Evolutionary conservation across 2,113 vertebrate species (phyloP), one percentile per base, ranked within the genome.

Genomic region (Brienomyrus longianalis): DNA sequence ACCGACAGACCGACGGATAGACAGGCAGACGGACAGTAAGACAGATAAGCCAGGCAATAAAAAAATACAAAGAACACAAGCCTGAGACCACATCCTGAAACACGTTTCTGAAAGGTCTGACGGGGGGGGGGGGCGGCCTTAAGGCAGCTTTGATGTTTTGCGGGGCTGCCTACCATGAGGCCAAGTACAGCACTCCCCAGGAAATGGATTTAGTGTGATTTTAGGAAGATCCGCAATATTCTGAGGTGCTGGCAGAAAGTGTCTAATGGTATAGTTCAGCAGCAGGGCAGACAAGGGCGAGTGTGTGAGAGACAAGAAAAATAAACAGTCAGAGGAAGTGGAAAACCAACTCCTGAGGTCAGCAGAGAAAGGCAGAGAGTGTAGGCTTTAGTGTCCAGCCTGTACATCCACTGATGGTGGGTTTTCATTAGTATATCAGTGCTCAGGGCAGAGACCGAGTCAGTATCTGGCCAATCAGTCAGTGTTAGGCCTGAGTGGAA

Each of bases 161-260:
- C 62, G 74, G 80, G 15, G 15, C 17, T n/a, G 54, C 54, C 54
- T 88, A 11, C 90, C 51, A 35, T 8, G 19, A 13, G 31, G 87
- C 86, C 90, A 90, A 84, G 77, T 70, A 90, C 23, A 88, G 19
- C 62, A 50, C 50, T 87, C 85, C 86, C 45, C 86, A 66, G 74
- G 51, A 83, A 62, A 83, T 84, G 87, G 86, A 90, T 88, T 84
- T 88, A 87, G 87, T 84, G 87, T 66, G 86, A 88, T 90, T 88
- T 51, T n/a, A 88, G 86, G 70, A 90, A 59, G 51, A 90, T 77
- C 45, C 27, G 19, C 62, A 87, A n/a, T 23, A 52, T 88, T 45
- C 35, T 8, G 21, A 77, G 23, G 85, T 48, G 47, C 84, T 90
- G 62, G 84, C 89, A 90, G 85, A 77, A 66, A 45, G 27, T 13